phyloP scores from a whole-genome alignment of 2,797 vertebrate species.

The Bovichtus diacanthus region DNA sequence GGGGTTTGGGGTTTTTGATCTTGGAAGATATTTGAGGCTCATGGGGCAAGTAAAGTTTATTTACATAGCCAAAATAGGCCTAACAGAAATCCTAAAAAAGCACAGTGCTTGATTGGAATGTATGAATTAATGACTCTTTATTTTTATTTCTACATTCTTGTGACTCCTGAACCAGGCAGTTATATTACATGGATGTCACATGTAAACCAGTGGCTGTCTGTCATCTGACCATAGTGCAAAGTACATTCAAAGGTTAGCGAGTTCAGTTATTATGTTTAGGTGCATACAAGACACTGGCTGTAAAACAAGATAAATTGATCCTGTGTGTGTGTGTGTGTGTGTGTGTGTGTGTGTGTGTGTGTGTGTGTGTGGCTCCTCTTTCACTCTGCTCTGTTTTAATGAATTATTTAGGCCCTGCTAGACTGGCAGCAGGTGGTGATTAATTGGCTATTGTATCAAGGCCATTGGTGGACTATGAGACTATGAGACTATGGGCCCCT shows the following conservation, averaged over 20 bases:
- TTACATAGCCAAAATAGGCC: not conserved
- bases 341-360: no score
- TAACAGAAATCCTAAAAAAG: not conserved
- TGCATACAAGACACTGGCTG: not conserved
- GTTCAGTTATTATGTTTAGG: not conserved
- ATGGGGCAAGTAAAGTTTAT: not conserved
- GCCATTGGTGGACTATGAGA: no score
- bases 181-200: constrained; percentile 30
- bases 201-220: constrained; percentile 38
- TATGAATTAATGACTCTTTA: not conserved
- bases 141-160: not conserved
- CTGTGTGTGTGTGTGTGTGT: no score
- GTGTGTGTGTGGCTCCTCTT: constrained; percentile 55
- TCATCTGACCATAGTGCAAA: constrained; percentile 72
- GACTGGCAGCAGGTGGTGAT: constrained; percentile 59
- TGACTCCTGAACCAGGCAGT: not conserved
- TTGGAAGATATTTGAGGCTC: not conserved
- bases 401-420: constrained; percentile 71
- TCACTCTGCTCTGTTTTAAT: constrained; percentile 69
- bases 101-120: not conserved
- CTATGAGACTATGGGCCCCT: no score
- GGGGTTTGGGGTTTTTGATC: not conserved
- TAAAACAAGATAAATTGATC: not conserved
- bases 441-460: constrained; percentile 60
- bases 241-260: constrained; percentile 47